Base-by-base conservation (phyloP, 1,140 invertebrate genomes). In the Drosophila erecta region DNA sequence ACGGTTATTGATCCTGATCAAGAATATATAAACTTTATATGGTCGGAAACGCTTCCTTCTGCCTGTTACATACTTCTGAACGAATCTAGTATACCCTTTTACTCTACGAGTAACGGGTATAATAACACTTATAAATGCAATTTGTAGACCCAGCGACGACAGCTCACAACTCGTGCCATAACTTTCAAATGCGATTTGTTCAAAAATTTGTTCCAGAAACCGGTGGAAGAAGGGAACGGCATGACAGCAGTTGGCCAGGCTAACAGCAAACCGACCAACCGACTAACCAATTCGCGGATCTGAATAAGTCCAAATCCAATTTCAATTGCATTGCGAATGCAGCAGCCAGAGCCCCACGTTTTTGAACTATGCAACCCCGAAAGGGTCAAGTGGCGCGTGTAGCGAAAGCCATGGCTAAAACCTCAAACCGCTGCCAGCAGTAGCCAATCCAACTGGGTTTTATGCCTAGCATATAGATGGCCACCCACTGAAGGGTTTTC, bases 381-480 rank as follows among this genome's bases (percentile, higher is more conserved):
- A 83, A 73, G 84, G 84, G 84, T 87, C 84, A 87, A 83, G 79
- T 76, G 84, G 84, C 84, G 84, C 84, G 84, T 89, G 84, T 84
- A 84, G 75, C 79, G 66, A 86, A 87, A 86, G 74, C 64, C 69
- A 87, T 55, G 84, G 75, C 56, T 54, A 67, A 87, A 35, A 53
- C 3, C 37, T 37, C 65, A 79, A 35, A 65, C 8, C 35, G 43
- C 78, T 76, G 33, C 41, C 30, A 15, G 58, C 41, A 53, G 67
- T 44, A 62, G 61, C 54, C 41, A 3, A 27, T 37, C 20, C 30
- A 41, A 40, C 11, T 30, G 7, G 14, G 6, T 8, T 17, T 33
- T 50, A 17, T 6, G 3, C 7, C 14, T 11, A 3, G 1, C 33
- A 14, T 30, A 30, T 50, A 33, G 17, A 17, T 30, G 47, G 46